Percentiles rank a stretch among this genome's conserved stretches.
Evolutionary conservation across 2,113 vertebrate genomes (phyloP).

Genomic region (Tachuris rubrigastra): DNA sequence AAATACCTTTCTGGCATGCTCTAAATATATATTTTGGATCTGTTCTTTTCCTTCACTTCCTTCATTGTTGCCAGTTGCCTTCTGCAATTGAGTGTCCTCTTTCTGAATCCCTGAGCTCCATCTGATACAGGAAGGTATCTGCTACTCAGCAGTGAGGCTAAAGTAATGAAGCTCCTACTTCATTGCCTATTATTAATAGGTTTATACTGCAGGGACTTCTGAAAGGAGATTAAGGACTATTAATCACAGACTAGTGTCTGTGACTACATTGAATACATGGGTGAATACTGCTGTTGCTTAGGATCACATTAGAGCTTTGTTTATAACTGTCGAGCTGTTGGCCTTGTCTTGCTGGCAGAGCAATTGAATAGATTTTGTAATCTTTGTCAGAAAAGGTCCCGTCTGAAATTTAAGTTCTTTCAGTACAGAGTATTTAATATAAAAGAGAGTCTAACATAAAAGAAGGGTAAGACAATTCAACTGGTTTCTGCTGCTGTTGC

Average conservation of each 20-base stretch:
- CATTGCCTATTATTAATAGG: not conserved
- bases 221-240: conserved; percentile 31
- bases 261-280: not conserved
- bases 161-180: not conserved
- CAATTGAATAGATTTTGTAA: not conserved
- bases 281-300: not conserved
- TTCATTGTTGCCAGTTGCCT: not conserved
- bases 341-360: not conserved
- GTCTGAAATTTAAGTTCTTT: not conserved
- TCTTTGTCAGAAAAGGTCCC: not conserved
- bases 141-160: not conserved
- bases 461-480: not conserved
- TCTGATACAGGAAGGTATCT: not conserved
- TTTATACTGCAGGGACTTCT: not conserved
- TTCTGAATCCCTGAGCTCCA: not conserved
- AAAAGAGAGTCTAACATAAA: not conserved
- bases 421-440: not conserved
- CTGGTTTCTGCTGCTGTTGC: not conserved
- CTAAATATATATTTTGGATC: not conserved
- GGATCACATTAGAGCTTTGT: not conserved
- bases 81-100: not conserved
- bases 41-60: not conserved
- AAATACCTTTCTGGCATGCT: not conserved
- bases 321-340: not conserved
- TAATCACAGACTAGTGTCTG: conserved; percentile 24